Percentiles rank a stretch among this genome's conserved stretches.
Conservation (phyloP, 1,140 invertebrate genomes). For the Ylistrum balloti region DNA sequence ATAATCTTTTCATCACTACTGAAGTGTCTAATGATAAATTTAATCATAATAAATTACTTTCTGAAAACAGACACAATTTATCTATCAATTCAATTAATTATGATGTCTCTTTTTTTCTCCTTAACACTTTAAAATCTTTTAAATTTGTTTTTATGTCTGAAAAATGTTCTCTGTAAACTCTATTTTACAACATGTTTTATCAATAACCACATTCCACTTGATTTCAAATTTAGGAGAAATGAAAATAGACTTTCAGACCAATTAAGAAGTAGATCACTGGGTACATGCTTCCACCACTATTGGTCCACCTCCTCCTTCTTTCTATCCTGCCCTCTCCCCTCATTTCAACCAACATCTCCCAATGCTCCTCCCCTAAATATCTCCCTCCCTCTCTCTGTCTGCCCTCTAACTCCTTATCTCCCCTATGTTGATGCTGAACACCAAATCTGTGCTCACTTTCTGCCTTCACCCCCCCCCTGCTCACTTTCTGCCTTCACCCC, state of each 20-base stretch:
- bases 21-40: not conserved
- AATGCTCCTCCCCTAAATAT: no score
- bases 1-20: not conserved
- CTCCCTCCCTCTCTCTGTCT: no score
- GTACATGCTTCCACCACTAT: not conserved
- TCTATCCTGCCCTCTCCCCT: not conserved
- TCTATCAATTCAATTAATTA: slow-evolving; percentile 31
- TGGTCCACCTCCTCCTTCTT: not conserved
- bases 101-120: not conserved
- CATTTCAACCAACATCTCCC: no score
- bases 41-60: slow-evolving; percentile 32
- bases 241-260: not conserved
- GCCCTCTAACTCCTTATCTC: no score
- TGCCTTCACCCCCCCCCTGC: no score
- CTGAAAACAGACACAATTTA: slow-evolving; percentile 27
- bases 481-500: no score
- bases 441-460: no score
- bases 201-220: slow-evolving; percentile 27
- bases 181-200: not conserved
- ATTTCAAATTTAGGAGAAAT: slow-evolving; percentile 17
- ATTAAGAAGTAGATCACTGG: not conserved
- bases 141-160: not conserved
- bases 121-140: not conserved
- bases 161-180: slow-evolving; percentile 13
- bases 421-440: no score